phyloP scores from a whole-genome alignment of 2,113 vertebrate species.

The Telmatochromis sp. region DNA sequence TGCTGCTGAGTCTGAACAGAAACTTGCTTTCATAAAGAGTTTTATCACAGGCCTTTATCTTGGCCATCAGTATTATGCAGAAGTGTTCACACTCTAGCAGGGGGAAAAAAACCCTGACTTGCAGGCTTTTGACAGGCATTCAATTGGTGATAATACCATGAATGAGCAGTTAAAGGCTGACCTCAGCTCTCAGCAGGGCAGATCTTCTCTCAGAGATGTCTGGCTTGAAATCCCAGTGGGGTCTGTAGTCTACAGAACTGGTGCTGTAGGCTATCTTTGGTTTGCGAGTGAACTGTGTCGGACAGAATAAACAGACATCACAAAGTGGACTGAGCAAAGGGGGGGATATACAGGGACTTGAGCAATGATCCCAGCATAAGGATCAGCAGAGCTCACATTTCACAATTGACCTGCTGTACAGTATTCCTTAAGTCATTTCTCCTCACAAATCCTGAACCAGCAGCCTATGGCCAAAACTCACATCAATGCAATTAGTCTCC shows the following conservation, averaged over 20 bases:
- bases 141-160: conserved; percentile 37
- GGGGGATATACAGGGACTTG: background rate
- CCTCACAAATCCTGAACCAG: conserved; percentile 37
- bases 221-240: conserved; percentile 49
- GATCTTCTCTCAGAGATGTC: conserved; percentile 50
- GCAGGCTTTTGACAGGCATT: conserved; percentile 45
- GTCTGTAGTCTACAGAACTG: conserved; percentile 55
- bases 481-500: conserved; percentile 59
- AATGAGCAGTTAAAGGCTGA: conserved; percentile 48
- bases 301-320: conserved; percentile 36
- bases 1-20: conserved; percentile 42
- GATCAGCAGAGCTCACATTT: conserved; percentile 59
- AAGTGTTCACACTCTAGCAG: conserved; percentile 10
- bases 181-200: conserved; percentile 65
- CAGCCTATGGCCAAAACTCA: conserved; percentile 3
- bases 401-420: conserved; percentile 46
- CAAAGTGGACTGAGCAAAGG: background rate
- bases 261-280: conserved; percentile 49
- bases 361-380: conserved; percentile 13
- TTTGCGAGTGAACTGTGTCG: conserved; percentile 59
- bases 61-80: conserved; percentile 37
- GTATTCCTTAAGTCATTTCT: conserved; percentile 51
- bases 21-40: conserved; percentile 42
- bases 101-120: conserved; percentile 38
- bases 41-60: conserved; percentile 48